Conservation (phyloP, 2,888 invertebrate species). For the Ypsolopha scabrella region DNA sequence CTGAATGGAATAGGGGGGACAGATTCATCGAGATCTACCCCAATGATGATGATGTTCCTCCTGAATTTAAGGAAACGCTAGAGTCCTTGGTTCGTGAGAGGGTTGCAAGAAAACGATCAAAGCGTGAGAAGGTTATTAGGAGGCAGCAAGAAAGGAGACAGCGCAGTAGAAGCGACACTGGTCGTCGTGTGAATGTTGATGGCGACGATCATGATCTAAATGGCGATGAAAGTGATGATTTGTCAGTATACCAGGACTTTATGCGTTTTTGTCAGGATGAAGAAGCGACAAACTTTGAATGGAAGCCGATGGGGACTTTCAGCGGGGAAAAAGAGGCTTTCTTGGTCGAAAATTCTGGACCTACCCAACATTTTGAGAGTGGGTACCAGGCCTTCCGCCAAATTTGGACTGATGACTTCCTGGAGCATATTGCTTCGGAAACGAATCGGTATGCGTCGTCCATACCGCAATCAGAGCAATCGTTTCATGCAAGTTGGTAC, state of each 20-base stretch:
- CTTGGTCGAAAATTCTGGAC: not conserved
- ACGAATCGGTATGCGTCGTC: not conserved
- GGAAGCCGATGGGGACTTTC: not conserved
- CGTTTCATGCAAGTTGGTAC: not conserved
- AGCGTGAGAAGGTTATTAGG: not conserved
- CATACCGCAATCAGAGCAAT: not conserved
- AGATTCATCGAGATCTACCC: not conserved
- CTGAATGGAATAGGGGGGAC: not conserved
- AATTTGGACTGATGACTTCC: not conserved
- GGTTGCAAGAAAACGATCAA: not conserved
- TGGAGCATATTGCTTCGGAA: not conserved
- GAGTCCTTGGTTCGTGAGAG: not conserved
- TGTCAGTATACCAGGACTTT: not conserved
- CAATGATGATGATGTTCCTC: not conserved
- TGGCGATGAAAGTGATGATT: not conserved
- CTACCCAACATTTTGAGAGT: not conserved
- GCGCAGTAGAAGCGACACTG: not conserved
- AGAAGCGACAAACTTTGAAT: not conserved
- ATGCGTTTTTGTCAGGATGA: not conserved
- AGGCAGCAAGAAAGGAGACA: not conserved
- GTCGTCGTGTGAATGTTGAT: not conserved
- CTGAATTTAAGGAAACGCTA: not conserved
- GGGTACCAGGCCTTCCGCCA: not conserved
- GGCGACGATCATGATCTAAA: not conserved
- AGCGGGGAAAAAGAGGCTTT: not conserved